Evolutionary conservation across 1,140 invertebrate genomes (phyloP).

Genomic region (Drosophila asahinai): DNA sequence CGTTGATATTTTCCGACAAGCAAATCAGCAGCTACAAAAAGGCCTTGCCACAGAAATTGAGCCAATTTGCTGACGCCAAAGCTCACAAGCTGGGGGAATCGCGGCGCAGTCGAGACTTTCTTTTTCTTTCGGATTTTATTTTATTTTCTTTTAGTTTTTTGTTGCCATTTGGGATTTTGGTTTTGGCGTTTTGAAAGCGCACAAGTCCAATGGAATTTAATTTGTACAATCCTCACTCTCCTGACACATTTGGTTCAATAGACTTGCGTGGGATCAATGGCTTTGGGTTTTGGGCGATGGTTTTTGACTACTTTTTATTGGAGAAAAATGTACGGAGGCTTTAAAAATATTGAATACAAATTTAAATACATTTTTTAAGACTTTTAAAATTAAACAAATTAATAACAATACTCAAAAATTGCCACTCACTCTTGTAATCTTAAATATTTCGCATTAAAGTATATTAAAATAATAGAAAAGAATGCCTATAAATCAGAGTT

Average conservation of each 20-base stretch:
- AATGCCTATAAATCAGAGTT: neutral
- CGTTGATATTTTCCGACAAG: conserved; percentile 83
- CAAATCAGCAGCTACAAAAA: conserved; percentile 66
- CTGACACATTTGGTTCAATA: conserved; percentile 48
- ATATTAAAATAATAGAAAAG: too few relatives aligned
- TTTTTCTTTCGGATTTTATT: conserved; percentile 54
- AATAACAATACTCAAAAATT: too few relatives aligned
- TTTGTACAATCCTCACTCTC: conserved; percentile 48
- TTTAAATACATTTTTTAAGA: neutral
- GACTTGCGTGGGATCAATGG: conserved; percentile 6
- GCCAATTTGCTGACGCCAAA: conserved; percentile 68
- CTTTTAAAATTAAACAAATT: too few relatives aligned
- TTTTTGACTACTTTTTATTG: neutral
- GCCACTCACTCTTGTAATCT: too few relatives aligned
- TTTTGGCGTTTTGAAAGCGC: conserved; percentile 35
- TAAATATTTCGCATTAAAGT: too few relatives aligned
- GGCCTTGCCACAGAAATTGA: conserved; percentile 60
- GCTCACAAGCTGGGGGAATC: conserved; percentile 27
- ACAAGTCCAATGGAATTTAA: conserved; percentile 44
- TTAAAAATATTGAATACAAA: neutral
- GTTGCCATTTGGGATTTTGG: conserved; percentile 12
- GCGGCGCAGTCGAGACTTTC: conserved; percentile 13
- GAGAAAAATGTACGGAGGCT: neutral
- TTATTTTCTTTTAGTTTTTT: conserved; percentile 22
- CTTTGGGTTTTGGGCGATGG: too few relatives aligned